Base-by-base conservation (phyloP, 2,113 vertebrate species). In the Oncorhynchus masou region DNA sequence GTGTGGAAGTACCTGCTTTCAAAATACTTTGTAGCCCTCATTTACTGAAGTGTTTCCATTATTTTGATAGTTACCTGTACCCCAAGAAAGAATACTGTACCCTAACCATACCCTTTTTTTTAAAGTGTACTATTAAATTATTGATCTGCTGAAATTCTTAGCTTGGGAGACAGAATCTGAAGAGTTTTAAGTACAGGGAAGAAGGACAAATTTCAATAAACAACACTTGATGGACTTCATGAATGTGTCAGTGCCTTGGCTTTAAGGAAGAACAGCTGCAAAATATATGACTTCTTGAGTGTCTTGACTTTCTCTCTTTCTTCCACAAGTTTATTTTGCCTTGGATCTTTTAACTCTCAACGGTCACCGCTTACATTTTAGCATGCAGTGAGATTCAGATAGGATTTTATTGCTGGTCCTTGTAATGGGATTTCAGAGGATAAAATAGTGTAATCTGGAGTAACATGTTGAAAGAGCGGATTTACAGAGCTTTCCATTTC, bases 341-440 rank as follows among this genome's bases (percentile, higher is more conserved):
- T 48, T 51, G n/a, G 25, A 70, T 25, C 12, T 29, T 73, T 54
- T 34, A 49, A 57, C 19, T 54, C 49, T 16, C 15, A 39, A 29
- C 12, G 24, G 34, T 48, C 67, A 24, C 1, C 2, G 45, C 65
- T 13, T 25, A 22, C 67, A 12, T 76, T 11, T 5, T 31, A 67
- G 49, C 5, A 39, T 69, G 25, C 66, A 54, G 72, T 29, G 57
- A 77, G 79, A 73, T 81, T 83, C 81, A 51, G 49, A 74, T 39
- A 64, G 27, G 75, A 73, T 78, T 34, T 79, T 48, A 24, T 79
- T 70, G 16, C 77, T 12, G 74, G 29, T 79, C 74, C 60, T 39
- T 72, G 54, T 22, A 70, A 71, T 75, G 45, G 70, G 62, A 74
- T 77, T 75, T 74, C 49, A 4, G 29, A 49, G 48, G 39, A 9